These are phyloP conservation scores for Myodes glareolus DNA, from an alignment of 2,113 vertebrate species.

Conservation along the genomic window DNA sequence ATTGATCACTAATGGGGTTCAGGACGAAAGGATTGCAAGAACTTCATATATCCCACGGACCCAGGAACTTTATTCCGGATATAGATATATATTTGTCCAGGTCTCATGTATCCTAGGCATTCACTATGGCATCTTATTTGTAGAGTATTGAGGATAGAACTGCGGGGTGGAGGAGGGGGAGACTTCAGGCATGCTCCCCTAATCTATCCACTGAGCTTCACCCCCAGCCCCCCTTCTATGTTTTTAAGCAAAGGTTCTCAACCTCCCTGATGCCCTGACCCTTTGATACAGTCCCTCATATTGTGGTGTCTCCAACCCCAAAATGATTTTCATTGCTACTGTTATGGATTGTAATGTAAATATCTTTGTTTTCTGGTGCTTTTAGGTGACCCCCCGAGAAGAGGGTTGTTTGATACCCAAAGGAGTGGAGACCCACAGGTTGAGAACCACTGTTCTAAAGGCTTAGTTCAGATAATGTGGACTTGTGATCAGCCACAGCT, in stretches of 20 bases:
- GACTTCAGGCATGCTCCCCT: neutral
- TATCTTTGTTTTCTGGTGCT: neutral
- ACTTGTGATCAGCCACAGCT: neutral
- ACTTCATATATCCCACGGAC: neutral
- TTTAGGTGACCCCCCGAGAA: neutral
- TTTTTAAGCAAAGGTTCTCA: neutral
- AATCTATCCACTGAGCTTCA: neutral
- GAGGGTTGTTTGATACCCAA: neutral
- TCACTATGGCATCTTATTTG: neutral
- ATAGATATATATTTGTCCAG: no score
- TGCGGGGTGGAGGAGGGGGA: no score
- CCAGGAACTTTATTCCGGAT: neutral
- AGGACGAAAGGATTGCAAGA: neutral
- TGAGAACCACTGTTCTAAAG: neutral
- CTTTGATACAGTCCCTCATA: neutral
- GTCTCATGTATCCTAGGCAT: neutral
- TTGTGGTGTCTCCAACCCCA: neutral
- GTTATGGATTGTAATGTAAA: neutral
- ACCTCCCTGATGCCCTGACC: neutral
- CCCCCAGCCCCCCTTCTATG: neutral
- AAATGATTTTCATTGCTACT: neutral
- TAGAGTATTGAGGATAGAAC: neutral
- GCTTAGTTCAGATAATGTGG: neutral
- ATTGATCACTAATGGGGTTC: neutral
- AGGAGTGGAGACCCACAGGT: neutral